These are phyloP conservation scores for Pomatorhinus ruficollis DNA, from an alignment of 2,113 vertebrate species.

Conservation along the genomic window DNA sequence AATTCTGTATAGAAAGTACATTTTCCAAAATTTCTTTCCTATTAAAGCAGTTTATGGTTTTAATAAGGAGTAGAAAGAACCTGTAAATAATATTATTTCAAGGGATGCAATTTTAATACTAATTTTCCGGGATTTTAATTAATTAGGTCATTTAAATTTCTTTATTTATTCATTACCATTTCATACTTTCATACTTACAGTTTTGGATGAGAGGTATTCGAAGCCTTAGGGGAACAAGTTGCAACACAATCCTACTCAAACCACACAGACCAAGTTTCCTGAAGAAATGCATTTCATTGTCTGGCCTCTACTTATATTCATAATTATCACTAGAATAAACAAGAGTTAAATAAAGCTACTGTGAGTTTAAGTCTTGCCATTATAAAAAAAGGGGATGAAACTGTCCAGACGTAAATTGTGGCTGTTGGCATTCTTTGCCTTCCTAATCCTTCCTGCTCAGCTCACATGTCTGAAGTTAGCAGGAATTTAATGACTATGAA, in stretches of 20 bases:
- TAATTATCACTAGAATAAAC: conserved; percentile 21
- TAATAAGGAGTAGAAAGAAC: not conserved
- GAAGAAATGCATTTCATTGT: not conserved
- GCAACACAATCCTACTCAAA: conserved; percentile 8
- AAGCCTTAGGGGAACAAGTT: conserved; percentile 30
- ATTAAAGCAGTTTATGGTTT: not conserved
- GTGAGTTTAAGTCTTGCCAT: not conserved
- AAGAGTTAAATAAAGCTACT: conserved; percentile 14
- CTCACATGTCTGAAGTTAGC: not conserved
- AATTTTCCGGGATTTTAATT: conserved; percentile 33
- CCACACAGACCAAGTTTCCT: conserved; percentile 26
- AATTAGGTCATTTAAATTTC: conserved; percentile 27
- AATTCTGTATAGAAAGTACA: not conserved
- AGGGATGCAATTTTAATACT: conserved; percentile 17
- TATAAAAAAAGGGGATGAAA: not conserved
- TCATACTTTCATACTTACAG: not conserved
- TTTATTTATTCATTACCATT: conserved; percentile 34
- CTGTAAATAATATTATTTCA: conserved; percentile 2
- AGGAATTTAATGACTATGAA: not conserved
- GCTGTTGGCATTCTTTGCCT: not conserved
- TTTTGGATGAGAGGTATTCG: conserved; percentile 14
- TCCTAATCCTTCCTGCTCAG: not conserved
- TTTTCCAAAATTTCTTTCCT: conserved; percentile 5
- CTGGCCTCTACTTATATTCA: not conserved
- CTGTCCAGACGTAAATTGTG: not conserved